These are phyloP conservation scores for Poeciliopsis retropinna DNA, from an alignment of 2,113 vertebrate genomes.

Conservation along the genomic window DNA sequence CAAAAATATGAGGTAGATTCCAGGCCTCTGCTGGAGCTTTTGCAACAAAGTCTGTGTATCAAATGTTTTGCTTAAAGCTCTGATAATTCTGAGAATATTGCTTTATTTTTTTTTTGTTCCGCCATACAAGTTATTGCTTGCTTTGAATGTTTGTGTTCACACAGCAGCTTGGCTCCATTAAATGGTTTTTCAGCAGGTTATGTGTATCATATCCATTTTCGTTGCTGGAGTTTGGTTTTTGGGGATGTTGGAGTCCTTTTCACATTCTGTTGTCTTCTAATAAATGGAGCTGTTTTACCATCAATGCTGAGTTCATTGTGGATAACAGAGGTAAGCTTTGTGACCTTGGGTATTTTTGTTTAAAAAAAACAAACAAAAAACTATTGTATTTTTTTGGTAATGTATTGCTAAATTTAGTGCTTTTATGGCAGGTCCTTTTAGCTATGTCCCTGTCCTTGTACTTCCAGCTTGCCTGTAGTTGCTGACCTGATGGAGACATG, in stretches of 20 bases:
- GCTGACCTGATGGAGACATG: constrained; percentile 85
- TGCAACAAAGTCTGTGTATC: constrained; percentile 19
- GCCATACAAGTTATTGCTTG: constrained; percentile 34
- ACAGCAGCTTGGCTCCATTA: neutral
- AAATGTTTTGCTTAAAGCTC: constrained; percentile 31
- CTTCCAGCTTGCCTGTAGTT: constrained; percentile 79
- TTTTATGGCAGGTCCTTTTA: neutral
- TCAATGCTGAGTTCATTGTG: constrained; percentile 32
- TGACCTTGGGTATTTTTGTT: constrained; percentile 1
- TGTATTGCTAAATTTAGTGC: neutral
- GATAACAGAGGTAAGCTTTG: constrained; percentile 43
- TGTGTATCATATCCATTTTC: neutral
- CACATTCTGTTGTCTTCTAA: neutral
- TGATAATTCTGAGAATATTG: constrained; percentile 40
- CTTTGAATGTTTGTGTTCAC: constrained; percentile 8
- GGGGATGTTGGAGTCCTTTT: neutral
- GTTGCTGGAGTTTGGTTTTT: constrained; percentile 1
- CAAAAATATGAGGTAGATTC: constrained; percentile 54
- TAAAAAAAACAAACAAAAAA: neutral
- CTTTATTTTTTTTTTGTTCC: neutral
- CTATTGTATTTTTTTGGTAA: neutral
- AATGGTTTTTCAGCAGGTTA: constrained; percentile 5
- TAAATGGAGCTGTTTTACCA: constrained; percentile 20
- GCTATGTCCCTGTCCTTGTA: neutral
- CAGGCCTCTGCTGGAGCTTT: constrained; percentile 30